phyloP scores from a whole-genome alignment of 2,113 vertebrate species.

The Phyllostomus hastatus region DNA sequence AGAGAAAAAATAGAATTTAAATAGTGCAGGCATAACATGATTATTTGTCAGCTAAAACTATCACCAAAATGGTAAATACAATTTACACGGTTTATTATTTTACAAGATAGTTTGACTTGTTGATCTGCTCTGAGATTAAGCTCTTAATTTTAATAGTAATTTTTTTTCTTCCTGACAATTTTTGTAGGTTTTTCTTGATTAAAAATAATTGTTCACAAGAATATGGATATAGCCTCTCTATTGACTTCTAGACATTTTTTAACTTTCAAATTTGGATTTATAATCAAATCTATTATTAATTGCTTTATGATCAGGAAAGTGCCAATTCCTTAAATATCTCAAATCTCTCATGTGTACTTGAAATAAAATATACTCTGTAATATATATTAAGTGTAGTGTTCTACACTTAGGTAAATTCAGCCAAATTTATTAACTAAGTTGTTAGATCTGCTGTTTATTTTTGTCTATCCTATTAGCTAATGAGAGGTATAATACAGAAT shows the following conservation, averaged over 20 bases:
- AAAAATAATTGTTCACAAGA: background rate
- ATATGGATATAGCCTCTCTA: background rate
- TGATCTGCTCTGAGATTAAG: background rate
- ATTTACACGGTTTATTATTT: background rate
- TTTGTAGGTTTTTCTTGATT: background rate
- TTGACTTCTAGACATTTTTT: background rate
- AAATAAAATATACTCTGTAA: background rate
- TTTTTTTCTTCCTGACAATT: background rate
- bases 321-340: background rate
- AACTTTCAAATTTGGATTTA: background rate
- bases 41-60: background rate
- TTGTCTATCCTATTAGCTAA: background rate
- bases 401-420: background rate
- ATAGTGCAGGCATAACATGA: background rate
- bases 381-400: background rate
- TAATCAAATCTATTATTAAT: background rate
- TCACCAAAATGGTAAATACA: background rate
- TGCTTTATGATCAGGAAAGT: background rate
- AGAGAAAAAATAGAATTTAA: background rate
- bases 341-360: background rate
- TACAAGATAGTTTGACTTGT: background rate
- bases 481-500: background rate
- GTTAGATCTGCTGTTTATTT: background rate
- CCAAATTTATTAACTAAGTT: background rate
- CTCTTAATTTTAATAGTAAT: background rate